Percentiles rank a stretch among this genome's conserved stretches.
phyloP scores from a whole-genome alignment of 2,113 vertebrate genomes.

The Seriola aureovittata region DNA sequence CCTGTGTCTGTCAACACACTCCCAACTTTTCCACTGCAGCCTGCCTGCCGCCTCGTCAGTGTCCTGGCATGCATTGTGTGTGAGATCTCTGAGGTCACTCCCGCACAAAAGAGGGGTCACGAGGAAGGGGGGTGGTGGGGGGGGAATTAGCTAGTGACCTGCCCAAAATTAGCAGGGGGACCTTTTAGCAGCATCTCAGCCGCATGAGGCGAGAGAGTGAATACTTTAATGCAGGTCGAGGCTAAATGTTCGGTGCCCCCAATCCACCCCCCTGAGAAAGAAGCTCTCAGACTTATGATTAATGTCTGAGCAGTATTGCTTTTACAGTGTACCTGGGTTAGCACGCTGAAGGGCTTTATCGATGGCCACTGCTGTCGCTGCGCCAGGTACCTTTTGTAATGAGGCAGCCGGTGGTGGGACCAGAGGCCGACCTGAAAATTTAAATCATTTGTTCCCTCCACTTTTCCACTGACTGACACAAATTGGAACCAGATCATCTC shows the following conservation, averaged over 20 bases:
- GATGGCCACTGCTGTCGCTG: constrained; percentile 54
- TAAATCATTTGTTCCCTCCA: constrained; percentile 79
- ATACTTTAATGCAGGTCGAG: constrained; percentile 67
- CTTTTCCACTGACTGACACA: constrained; percentile 80
- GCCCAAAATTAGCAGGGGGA: constrained; percentile 82
- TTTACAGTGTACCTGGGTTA: constrained; percentile 43
- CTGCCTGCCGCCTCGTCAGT: constrained; percentile 76
- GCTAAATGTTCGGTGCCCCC: constrained; percentile 27
- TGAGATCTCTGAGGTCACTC: constrained; percentile 81
- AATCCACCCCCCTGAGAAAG: constrained; percentile 3
- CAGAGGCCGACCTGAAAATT: constrained; percentile 73
- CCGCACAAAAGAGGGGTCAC: constrained; percentile 85
- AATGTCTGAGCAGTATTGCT: constrained; percentile 51
- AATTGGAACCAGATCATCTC: constrained; percentile 84
- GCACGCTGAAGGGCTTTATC: constrained; percentile 39
- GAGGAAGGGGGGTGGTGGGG: neutral
- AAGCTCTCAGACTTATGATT: constrained; percentile 63
- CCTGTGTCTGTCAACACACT: constrained; percentile 81
- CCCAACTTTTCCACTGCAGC: constrained; percentile 50
- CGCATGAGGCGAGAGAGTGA: constrained; percentile 85
- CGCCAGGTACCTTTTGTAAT: constrained; percentile 67
- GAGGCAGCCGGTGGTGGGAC: constrained; percentile 59
- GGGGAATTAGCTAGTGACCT: constrained; percentile 87
- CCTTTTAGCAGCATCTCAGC: constrained; percentile 83
- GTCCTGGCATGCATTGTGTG: constrained; percentile 88